Base-by-base conservation (phyloP, 2,888 invertebrate species). In the Cabera pusaria region DNA sequence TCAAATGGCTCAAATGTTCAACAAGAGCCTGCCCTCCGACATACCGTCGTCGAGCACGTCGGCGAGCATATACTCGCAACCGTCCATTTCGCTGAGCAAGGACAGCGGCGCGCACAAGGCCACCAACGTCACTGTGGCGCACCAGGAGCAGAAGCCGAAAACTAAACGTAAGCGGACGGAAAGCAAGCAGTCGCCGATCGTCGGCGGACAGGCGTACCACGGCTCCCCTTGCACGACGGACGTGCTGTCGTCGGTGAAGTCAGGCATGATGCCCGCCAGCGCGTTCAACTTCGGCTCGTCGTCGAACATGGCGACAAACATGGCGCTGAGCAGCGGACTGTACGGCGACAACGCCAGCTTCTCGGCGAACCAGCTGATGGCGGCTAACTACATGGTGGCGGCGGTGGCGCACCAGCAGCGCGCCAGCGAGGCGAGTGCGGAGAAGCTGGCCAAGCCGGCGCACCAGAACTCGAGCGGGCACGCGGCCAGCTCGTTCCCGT, bases 201-300 rank as follows among this genome's bases (percentile, higher is more conserved):
- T 67, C 16, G 39, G 88, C 89, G 47, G 92, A 38, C 86, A 83
- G 48, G 50, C 65, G n/a, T 85, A 81, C 46, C 83, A 94, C 53
- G 90, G 92, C 5, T 66, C 94, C 26, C 92, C 95, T 57, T 92
- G 93, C 27, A 86, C 92, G 2, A 67, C 65, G 2, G 86, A 86
- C 41, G 77, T 82, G 9, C 42, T 86, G 21, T 73, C 82, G 1
- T 76, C 86, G 1, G 84, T 80, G 0, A 87, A 85, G 48, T 59
- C 72, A 0, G 92, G 92, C 56, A 93, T 95, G 66, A 94, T 96
- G 48, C 92, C 96, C 3, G 93, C 94, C 11, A 95, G 95, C 78
- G 95, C 96, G 29, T 96, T 96, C 60, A 96, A 96, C 70, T 96
- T 96, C 64, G 95, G 95, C 7, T 90, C 95, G 2, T 88, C 94